Percentiles rank a stretch among this genome's conserved stretches.
Conservation (phyloP, 2,113 vertebrate genomes). For the Spea bombifrons region DNA sequence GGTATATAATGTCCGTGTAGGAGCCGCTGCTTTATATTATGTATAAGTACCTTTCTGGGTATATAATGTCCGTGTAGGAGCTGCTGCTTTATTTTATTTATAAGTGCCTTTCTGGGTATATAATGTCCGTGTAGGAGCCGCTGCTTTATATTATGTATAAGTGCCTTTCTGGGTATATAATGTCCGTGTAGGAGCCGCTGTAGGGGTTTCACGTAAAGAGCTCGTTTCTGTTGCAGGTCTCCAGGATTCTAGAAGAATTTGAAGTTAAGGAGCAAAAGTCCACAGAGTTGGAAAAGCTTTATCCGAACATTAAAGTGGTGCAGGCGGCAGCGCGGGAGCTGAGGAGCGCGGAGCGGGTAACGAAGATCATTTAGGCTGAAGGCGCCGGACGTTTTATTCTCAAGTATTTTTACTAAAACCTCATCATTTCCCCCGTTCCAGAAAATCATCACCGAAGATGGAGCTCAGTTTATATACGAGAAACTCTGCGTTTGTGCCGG, state of each 20-base stretch:
- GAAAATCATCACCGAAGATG: slow-evolving; percentile 79
- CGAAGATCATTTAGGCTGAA: slow-evolving; percentile 44
- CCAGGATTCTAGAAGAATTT: slow-evolving; percentile 86
- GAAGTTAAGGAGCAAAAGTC: slow-evolving; percentile 82
- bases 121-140: too few relatives aligned
- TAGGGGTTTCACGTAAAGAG: too few relatives aligned
- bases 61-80: too few relatives aligned
- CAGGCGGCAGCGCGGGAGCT: slow-evolving; percentile 78
- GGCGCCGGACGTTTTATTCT: neutral
- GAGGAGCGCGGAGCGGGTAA: slow-evolving; percentile 72
- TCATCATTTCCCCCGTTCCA: slow-evolving; percentile 51
- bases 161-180: too few relatives aligned
- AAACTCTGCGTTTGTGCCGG: slow-evolving; percentile 91
- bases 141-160: too few relatives aligned
- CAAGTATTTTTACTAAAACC: too few relatives aligned
- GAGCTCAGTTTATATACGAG: slow-evolving; percentile 69
- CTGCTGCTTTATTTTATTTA: too few relatives aligned
- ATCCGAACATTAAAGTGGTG: slow-evolving; percentile 83
- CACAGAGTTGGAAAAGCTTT: slow-evolving; percentile 73
- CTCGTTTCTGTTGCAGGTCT: slow-evolving; percentile 69
- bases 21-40: too few relatives aligned
- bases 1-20: too few relatives aligned
- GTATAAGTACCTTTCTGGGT: too few relatives aligned
- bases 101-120: too few relatives aligned
- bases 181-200: too few relatives aligned